Evolutionary conservation across 2,888 invertebrate genomes (phyloP), one percentile per base, ranked within the genome.

Genomic region (Leuctra nigra): DNA sequence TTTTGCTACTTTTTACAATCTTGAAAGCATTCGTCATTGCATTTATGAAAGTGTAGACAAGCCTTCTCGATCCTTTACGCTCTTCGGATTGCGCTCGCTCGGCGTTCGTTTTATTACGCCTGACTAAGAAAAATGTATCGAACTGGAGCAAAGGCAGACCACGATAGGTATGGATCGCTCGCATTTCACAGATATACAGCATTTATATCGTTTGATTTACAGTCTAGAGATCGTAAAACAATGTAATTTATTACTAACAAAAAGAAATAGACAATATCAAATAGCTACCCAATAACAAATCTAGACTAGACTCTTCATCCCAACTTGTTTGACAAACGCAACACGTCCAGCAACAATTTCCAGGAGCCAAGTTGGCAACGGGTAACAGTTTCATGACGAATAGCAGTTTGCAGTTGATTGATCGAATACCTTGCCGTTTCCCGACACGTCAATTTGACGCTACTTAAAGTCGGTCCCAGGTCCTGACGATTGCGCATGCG

Each of bases 151-250:
- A n/a, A n/a, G n/a, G n/a, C 23, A 20, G 50, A 50, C 50, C 29
- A 29, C 2, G 50, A 16, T 16, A 14, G 16, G 50, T 33, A 50
- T 50, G 33, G 18, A 50, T 33, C 33, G 50, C 22, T 35, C 50
- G 35, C 23, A 44, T 44, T 44, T 23, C 44, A 23, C 22, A 50
- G 50, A 50, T 50, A 50, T 50, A 33, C 35, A 13, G 22, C 29
- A 50, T 50, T 44, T 44, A 50, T 50, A 50, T 33, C 50, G 33
- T 50, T 50, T 50, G 50, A 50, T 50, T 50, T 50, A 50, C 33
- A 33, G 35, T 18, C 50, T 11, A 11, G 4, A 50, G 50, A 50
- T 33, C 50, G 50, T 50, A 50, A 50, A 50, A 50, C 50, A 50
- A 50, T 50, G 50, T 50, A 35, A 50, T 50, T 50, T 50, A 50